A percentile compares a stretch with the other conserved stretches of the same genome.
Evolutionary conservation across 2,797 vertebrate species (phyloP).

Genomic region (Aselliscus stoliczkanus): DNA sequence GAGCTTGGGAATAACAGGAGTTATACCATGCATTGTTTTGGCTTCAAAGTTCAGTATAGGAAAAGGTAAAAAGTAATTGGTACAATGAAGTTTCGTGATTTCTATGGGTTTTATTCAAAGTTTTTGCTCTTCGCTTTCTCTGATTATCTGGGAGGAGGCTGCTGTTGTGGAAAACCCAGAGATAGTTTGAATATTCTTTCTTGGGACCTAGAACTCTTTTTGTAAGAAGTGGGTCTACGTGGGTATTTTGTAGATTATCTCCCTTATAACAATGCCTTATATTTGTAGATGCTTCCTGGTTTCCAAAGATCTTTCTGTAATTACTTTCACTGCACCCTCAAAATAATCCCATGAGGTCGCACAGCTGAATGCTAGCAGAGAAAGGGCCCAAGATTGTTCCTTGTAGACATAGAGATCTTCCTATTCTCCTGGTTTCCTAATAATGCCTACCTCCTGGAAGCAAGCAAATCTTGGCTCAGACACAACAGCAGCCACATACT

Average conservation of each 20-base stretch:
- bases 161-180: not conserved
- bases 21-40: not conserved
- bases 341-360: not conserved
- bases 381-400: not conserved
- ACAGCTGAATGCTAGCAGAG: not conserved
- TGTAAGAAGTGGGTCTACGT: not conserved
- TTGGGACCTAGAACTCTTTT: not conserved
- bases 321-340: not conserved
- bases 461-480: not conserved
- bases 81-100: not conserved
- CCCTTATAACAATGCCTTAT: not conserved
- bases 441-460: not conserved
- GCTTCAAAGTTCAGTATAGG: not conserved
- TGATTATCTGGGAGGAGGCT: not conserved
- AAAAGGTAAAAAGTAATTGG: not conserved
- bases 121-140: not conserved
- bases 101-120: not conserved
- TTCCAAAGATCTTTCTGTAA: not conserved
- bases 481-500: not conserved
- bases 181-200: not conserved
- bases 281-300: not conserved
- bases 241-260: not conserved
- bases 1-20: not conserved
- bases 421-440: not conserved
- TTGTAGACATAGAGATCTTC: not conserved